Percentiles rank a stretch among this genome's conserved stretches.
These are phyloP conservation scores for Anolis apletophallus DNA, from an alignment of 2,797 vertebrate genomes.

Conservation along the genomic window DNA sequence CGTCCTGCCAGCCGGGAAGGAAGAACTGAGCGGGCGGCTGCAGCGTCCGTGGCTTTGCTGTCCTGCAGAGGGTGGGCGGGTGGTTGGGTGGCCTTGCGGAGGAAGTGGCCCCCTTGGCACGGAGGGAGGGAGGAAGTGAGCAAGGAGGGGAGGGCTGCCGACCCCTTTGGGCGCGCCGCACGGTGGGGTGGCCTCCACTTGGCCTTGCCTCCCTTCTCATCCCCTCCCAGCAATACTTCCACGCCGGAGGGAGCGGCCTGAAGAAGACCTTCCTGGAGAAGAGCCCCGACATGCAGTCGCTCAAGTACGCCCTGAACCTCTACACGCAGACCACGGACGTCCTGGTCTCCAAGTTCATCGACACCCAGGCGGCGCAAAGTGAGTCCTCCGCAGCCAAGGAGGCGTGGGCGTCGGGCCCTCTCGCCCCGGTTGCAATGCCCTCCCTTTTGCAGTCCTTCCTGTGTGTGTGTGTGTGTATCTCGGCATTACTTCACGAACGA, in stretches of 20 bases:
- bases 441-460: background rate
- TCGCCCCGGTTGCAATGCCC: background rate
- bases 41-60: too few relatives aligned
- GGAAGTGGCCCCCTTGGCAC: too few relatives aligned
- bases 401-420: background rate
- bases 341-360: slow-evolving; percentile 99
- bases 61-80: too few relatives aligned
- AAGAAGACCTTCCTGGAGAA: slow-evolving; percentile 99
- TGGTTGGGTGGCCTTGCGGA: too few relatives aligned
- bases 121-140: too few relatives aligned
- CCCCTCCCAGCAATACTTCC: slow-evolving; percentile 94
- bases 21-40: background rate
- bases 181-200: too few relatives aligned
- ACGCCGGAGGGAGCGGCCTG: slow-evolving; percentile 96
- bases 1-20: background rate
- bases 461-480: background rate
- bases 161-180: too few relatives aligned
- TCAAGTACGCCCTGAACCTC: slow-evolving; percentile 96
- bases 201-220: slow-evolving; percentile 41
- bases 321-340: slow-evolving; percentile 97
- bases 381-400: slow-evolving; percentile 71
- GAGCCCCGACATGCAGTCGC: slow-evolving; percentile 93
- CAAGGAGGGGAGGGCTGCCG: too few relatives aligned
- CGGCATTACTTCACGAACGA: too few relatives aligned
- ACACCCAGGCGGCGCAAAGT: slow-evolving; percentile 96